Base-by-base conservation (phyloP, 2,113 vertebrate genomes). In the Lampris incognitus region DNA sequence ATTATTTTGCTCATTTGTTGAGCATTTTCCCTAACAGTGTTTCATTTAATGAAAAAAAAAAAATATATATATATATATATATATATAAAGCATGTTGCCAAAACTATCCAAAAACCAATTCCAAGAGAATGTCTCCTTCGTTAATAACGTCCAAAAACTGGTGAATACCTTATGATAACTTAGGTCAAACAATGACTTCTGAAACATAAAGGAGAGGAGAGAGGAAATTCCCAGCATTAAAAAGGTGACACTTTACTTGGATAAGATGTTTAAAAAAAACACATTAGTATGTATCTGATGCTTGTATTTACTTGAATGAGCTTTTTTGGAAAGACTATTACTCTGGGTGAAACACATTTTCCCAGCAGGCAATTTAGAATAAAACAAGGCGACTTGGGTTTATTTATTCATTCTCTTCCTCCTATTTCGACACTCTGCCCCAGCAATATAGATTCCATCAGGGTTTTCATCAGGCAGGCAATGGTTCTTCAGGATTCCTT, bases 361-460 rank as follows among this genome's bases (percentile, higher is more conserved):
- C 56, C 80, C 52, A 61, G 78, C 74, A 84, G 81, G 87, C 66
- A 87, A 87, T 73, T 24, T 76, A 80, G 87, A 81, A 66, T 71
- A 75, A 82, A 92, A 86, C 78, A 92, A 91, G 92, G 88, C 83
- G 74, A 88, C 85, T 87, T 86, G 52, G 69, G 81, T 88, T 88
- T 66, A 39, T 64, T 78, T 9, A 38, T 68, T 36, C 68, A 55
- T 39, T 52, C 46, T 77, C 73, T 48, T 38, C 67, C n/a, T 42
- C 58, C 56, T 72, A 10, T n/a, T 70, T 71, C 68, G 24, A 68
- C 66, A 65, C 62, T 58, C 57, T 60, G 56, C 72, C 55, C 60
- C 65, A 36, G 10, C 63, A 62, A 69, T 73, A 69, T 60, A 6
- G 51, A 76, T 72, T 80, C 59, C 66, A 40, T 50, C 64, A 55